Base-by-base conservation (phyloP, 2,888 invertebrate genomes). In the Peribatodes rhomboidaria region DNA sequence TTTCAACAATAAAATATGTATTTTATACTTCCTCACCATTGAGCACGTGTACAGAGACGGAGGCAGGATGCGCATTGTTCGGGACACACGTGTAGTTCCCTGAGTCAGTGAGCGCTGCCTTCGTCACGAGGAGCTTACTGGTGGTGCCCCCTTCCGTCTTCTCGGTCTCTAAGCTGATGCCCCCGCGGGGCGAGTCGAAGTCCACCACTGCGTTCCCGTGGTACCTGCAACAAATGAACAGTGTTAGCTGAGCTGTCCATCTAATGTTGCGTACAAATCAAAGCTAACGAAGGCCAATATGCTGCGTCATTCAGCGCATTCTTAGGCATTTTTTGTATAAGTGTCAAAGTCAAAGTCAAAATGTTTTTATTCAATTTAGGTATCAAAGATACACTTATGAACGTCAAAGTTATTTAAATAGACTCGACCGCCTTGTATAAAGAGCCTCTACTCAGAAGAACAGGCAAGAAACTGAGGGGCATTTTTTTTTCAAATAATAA, bases 41-140 rank as follows among this genome's bases (percentile, higher is more conserved):
- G 62, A 97, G 94, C 57, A 97, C 97, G 85, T 97, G 97, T 61
- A 98, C 97, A 70, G 96, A 95, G 54, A 97, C 97, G 49, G 96
- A 96, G 49, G 96, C 97, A 0, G 97, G 96, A 80, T 97, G 96
- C 54, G 97, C 97, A 79, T 97, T 96, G 84, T 96, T 95, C 67
- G 98, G 98, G 78, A 97, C 96, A 88, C 98, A 98, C 42, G 98
- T 98, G 87, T 98, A 98, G 92, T 98, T 98, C 77, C 98, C 98
- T 55, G 97, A 97, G 93, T 98, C 97, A 11, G 96, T 94, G 72
- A 97, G 94, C 49, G 97, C 95, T 39, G 98, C 98, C 81, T 97
- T 97, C 33, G 97, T 97, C 74, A 98, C 96, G 89, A 98, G 95
- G 72, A 98, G 94, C 80, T 93, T 96, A 93, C 97, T 98, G 70